Evolutionary conservation across 2,797 vertebrate species (phyloP), one percentile per base, ranked within the genome.

Genomic region (Luscinia megarhynchos): DNA sequence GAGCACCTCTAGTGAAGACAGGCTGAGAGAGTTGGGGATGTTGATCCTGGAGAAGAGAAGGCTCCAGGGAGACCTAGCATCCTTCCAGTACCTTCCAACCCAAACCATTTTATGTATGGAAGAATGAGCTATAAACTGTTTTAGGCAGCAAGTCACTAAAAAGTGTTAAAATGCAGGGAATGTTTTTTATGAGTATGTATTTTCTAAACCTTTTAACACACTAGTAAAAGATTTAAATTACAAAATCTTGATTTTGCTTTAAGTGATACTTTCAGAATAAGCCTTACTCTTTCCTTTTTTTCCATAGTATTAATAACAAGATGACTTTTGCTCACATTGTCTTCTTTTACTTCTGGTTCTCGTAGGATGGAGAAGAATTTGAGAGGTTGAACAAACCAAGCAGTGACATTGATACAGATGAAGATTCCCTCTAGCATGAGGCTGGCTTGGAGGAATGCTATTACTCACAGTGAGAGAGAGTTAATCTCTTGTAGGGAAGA

Each of bases 291-390:
- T 21, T 13, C 32, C 9, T 27, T 57, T 27, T 23, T 7, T 8
- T 18, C 17, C 18, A 32, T 23, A 5, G 2, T 53, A 10, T 46
- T 80, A 76, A 9, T 86, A 63, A 30, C 6, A 30, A 80, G 36
- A 18, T 75, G 9, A 63, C 11, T 84, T 87, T 50, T 90, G 15
- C 22, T 94, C 9, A 89, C 7, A 3, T 81, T 78, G 9, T 81
- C 88, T 48, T 96, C 41, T 74, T 90, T 67, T 97, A 18, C 22
- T 97, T 59, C 87, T 84, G 97, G 40, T 90, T 96, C 46, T 93
- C 93, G 15, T 93, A 99, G 99, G 99, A 99, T 91, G 99, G 99
- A 24, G 99, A 99, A 94, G 99, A 99, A 94, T 98, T 99, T 95
- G 98, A 99, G 96, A 98, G 99, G 81, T 87, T 99, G 90, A 98